Evolutionary conservation across 2,888 invertebrate genomes (phyloP), one percentile per base, ranked within the genome.

Genomic region (Nemotelus nigrinus): DNA sequence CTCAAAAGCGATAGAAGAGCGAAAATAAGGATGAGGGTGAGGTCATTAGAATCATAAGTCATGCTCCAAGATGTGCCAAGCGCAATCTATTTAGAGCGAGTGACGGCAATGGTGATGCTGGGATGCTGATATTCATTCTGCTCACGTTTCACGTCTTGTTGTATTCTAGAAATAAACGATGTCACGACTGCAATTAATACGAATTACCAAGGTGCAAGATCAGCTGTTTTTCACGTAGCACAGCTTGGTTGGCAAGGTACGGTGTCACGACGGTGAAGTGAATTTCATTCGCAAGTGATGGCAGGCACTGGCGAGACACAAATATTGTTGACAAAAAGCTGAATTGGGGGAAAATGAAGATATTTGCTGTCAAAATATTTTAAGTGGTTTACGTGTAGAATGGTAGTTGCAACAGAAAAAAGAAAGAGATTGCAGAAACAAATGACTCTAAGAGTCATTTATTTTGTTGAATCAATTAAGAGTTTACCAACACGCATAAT

Each of bases 1-100:
- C 50, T 43, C 25, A 8, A 53, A 41, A 70, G 70, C 3, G 53
- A 43, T 25, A 7, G 70, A 50, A 68, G 53, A 68, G 53, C 25
- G 53, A 50, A 53, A 70, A 70, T 50, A 70, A 70, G 70, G 70
- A 70, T 55, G 53, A 55, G 63, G 74, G 63, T 45, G 74, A 74
- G 74, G 74, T 74, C 74, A 74, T 74, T 74, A 74, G 74, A 74
- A 74, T 74, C 74, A 63, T 74, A 74, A 74, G 74, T 74, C 74
- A 74, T 74, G 74, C 74, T 74, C 74, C 41, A 39, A 63, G 74
- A 48, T 63, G 63, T 74, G 74, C 74, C 74, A 74, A 74, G 74
- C 74, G 63, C 74, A 74, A 74, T 72, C 60, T 60, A 58, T 60
- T 72, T 47, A 43, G 47, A 58, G 53, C 44, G 68, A 47, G 50